Evolutionary conservation across 1,140 invertebrate species (phyloP).

Genomic region (Psilanteris sp.): DNA sequence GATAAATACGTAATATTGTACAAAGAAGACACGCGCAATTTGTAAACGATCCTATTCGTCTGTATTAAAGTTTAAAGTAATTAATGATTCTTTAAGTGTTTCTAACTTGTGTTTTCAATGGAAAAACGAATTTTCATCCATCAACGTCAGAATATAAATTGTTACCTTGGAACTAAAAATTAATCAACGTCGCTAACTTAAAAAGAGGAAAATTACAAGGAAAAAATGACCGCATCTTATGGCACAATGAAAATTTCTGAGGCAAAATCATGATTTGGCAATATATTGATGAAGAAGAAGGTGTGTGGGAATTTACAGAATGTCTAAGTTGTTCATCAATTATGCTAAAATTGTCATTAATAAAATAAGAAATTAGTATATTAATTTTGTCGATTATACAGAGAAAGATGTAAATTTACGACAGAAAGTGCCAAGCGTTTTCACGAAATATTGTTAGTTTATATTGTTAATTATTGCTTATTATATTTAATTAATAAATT

Average conservation of each 20-base stretch:
- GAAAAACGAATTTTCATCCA: constrained; percentile 21
- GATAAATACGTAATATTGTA: too few species aligned
- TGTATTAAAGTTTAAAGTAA: too few species aligned
- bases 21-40: too few species aligned
- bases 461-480: too few species aligned
- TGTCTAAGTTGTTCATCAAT: too few species aligned
- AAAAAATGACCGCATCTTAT: constrained; percentile 10
- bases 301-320: too few species aligned
- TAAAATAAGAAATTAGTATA: not conserved
- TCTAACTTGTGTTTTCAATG: constrained; percentile 7
- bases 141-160: constrained; percentile 24
- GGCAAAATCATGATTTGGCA: constrained; percentile 20
- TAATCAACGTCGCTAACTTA: constrained; percentile 16
- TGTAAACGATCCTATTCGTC: too few species aligned
- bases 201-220: constrained; percentile 5
- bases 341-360: not conserved
- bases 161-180: constrained; percentile 21
- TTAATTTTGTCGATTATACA: too few species aligned
- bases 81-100: constrained; percentile 16
- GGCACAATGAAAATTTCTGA: not conserved
- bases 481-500: too few species aligned
- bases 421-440: too few species aligned
- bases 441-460: too few species aligned
- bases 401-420: too few species aligned
- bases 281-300: constrained; percentile 7